A percentile compares a stretch with the other conserved stretches of the same genome.
phyloP scores from a whole-genome alignment of 2,113 vertebrate species.

The Paracanthobrama guichenoti region DNA sequence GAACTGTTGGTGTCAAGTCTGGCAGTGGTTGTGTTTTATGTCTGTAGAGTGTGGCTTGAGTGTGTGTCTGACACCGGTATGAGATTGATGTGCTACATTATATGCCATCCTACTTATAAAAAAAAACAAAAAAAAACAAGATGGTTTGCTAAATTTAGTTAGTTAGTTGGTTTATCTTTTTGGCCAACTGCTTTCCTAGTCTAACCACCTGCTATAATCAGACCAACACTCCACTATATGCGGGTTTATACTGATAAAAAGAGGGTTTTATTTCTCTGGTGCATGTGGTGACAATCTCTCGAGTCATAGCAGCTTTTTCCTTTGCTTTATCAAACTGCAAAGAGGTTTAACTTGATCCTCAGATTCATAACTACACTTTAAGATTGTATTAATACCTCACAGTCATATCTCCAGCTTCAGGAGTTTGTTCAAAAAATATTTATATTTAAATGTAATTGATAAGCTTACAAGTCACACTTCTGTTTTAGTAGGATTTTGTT shows the following conservation, averaged over 20 bases:
- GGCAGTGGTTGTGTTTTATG: not conserved
- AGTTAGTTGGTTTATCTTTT: not conserved
- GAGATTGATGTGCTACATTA: not conserved
- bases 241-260: not conserved
- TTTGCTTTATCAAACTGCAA: slow-evolving; percentile 18
- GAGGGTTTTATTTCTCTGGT: not conserved
- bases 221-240: not conserved
- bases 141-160: not conserved
- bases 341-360: slow-evolving; percentile 9
- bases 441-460: not conserved
- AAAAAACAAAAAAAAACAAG: no score
- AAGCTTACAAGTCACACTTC: not conserved
- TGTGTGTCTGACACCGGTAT: not conserved
- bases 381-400: slow-evolving; percentile 9
- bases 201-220: not conserved
- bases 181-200: not conserved
- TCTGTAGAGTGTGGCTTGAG: not conserved
- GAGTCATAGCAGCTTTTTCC: not conserved
- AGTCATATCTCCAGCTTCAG: not conserved
- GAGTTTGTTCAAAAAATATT: slow-evolving; percentile 14
- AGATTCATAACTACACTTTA: not conserved
- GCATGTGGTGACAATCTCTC: not conserved
- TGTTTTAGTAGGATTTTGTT: not conserved
- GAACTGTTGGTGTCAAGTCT: not conserved
- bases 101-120: not conserved